Evolutionary conservation across 2,113 vertebrate genomes (phyloP).

Genomic region (Semnornis frantzii): DNA sequence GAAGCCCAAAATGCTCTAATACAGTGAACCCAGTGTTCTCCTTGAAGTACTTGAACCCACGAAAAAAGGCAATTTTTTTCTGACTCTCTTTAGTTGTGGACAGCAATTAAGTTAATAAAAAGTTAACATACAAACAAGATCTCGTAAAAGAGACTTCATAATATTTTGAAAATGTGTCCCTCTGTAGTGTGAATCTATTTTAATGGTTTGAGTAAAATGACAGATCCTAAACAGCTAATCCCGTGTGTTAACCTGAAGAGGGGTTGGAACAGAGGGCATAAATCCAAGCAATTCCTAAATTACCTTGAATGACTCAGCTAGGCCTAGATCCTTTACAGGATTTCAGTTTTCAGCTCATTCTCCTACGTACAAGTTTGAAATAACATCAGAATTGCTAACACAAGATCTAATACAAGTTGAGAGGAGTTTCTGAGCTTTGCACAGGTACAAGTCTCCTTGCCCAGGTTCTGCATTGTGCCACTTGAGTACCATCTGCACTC

Average conservation of each 20-base stretch:
- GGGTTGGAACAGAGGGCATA: background rate
- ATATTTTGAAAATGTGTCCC: conserved; percentile 4
- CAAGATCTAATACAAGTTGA: background rate
- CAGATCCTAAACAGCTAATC: conserved; percentile 19
- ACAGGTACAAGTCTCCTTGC: background rate
- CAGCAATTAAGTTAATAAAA: conserved; percentile 47
- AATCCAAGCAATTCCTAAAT: conserved; percentile 16
- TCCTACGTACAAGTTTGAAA: background rate
- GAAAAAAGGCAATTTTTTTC: conserved; percentile 4
- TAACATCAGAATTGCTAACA: background rate
- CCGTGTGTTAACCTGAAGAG: background rate
- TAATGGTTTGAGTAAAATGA: conserved; percentile 9
- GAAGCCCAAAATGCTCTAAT: background rate
- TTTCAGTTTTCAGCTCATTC: background rate
- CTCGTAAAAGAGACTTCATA: background rate
- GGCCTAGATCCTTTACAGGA: background rate
- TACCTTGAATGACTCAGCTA: background rate
- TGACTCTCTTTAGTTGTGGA: background rate
- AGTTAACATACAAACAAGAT: background rate
- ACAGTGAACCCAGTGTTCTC: conserved; percentile 11
- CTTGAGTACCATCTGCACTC: background rate
- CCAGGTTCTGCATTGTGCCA: background rate
- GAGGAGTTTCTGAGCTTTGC: background rate
- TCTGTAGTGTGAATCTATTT: background rate
- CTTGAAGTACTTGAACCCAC: background rate